Percentiles rank a stretch among this genome's conserved stretches.
phyloP scores from a whole-genome alignment of 2,888 invertebrate species.

The Archips xylosteana region DNA sequence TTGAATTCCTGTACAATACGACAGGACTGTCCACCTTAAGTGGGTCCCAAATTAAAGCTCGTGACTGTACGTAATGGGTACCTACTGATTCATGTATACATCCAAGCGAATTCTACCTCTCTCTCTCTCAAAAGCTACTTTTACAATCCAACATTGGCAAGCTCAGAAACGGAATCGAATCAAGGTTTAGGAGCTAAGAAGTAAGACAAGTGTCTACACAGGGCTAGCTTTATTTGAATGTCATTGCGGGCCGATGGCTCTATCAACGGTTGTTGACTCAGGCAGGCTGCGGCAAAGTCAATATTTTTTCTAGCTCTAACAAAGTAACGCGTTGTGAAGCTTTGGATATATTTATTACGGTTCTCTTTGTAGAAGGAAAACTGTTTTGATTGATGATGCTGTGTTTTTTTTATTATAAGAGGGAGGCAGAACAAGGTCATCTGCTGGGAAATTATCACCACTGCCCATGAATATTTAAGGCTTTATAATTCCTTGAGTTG shows the following conservation, averaged over 20 bases:
- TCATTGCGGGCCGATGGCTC: slow-evolving; percentile 18
- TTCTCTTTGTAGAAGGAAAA: neutral
- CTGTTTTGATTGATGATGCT: slow-evolving; percentile 8
- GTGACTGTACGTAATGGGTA: no score
- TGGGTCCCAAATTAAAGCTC: no score
- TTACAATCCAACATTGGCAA: slow-evolving; percentile 1
- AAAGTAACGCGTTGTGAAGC: slow-evolving; percentile 16
- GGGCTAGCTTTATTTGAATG: neutral
- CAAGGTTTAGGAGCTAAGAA: neutral
- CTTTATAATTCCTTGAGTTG: no score
- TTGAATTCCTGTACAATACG: no score
- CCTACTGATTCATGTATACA: no score
- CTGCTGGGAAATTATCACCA: no score
- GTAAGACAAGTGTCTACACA: slow-evolving; percentile 6
- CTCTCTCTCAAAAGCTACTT: neutral
- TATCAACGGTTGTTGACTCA: slow-evolving; percentile 14
- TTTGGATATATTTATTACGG: neutral
- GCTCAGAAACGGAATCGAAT: neutral
- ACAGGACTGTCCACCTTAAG: no score
- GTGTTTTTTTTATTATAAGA: neutral
- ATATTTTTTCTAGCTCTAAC: slow-evolving; percentile 20
- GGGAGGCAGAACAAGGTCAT: no score
- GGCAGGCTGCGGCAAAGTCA: slow-evolving; percentile 13
- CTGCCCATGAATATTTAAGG: no score
- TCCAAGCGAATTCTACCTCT: neutral